A percentile compares a stretch with the other conserved stretches of the same genome.
These are phyloP conservation scores for Diaperis boleti DNA, from an alignment of 2,888 invertebrate species.

Conservation along the genomic window DNA sequence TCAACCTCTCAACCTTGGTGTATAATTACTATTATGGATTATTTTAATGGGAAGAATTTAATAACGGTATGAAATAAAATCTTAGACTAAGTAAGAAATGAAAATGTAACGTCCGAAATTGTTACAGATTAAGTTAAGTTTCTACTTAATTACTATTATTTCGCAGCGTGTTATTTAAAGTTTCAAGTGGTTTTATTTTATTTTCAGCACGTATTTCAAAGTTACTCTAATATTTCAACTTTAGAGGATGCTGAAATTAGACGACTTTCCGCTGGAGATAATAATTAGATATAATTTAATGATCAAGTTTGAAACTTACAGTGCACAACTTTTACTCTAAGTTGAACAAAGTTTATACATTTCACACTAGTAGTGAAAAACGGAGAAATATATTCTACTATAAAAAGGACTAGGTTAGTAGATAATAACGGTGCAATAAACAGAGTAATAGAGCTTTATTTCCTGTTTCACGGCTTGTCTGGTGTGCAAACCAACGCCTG, in stretches of 20 bases:
- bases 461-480: constrained; percentile 4
- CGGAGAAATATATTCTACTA: neutral
- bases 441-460: constrained; percentile 7
- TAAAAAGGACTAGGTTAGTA: neutral
- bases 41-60: no score
- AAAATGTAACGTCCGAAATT: no score
- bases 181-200: constrained; percentile 1
- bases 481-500: constrained; percentile 8
- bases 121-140: no score
- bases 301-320: constrained; percentile 13
- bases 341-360: neutral
- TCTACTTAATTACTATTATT: constrained; percentile 1
- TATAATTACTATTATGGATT: no score
- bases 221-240: constrained; percentile 3
- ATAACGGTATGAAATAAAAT: no score
- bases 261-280: constrained; percentile 3
- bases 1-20: no score
- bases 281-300: constrained; percentile 15
- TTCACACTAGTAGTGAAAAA: neutral
- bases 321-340: constrained; percentile 2
- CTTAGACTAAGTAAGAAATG: no score
- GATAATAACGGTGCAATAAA: constrained; percentile 5
- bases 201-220: neutral
- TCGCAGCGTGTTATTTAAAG: neutral
- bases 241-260: neutral